These are phyloP conservation scores for Leucosticte australis DNA, from an alignment of 2,113 vertebrate genomes.

Conservation along the genomic window DNA sequence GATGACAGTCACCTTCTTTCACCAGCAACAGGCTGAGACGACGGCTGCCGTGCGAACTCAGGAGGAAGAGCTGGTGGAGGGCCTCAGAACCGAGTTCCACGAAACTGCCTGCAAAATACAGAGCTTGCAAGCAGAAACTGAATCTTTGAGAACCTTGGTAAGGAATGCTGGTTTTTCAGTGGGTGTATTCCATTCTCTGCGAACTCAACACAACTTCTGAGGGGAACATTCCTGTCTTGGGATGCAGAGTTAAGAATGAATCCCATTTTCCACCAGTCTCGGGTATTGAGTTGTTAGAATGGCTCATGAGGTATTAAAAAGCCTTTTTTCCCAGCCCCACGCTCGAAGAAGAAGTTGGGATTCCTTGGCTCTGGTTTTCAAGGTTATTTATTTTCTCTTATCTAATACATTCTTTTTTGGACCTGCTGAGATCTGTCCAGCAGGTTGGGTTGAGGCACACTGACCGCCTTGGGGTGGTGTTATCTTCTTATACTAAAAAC, in stretches of 20 bases:
- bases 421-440: too few species aligned
- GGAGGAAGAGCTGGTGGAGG: slow-evolving; percentile 83
- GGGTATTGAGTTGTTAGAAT: too few species aligned
- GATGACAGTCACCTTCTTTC: background rate
- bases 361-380: too few species aligned
- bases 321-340: too few species aligned
- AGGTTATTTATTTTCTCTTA: too few species aligned
- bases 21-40: slow-evolving; percentile 70
- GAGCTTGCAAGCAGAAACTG: slow-evolving; percentile 89
- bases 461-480: too few species aligned
- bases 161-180: background rate
- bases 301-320: too few species aligned
- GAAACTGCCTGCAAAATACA: slow-evolving; percentile 86
- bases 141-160: slow-evolving; percentile 91
- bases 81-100: slow-evolving; percentile 81
- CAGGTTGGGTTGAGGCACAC: too few species aligned
- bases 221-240: background rate
- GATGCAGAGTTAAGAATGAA: background rate
- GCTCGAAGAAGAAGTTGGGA: too few species aligned
- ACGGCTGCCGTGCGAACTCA: slow-evolving; percentile 73
- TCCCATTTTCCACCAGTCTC: background rate
- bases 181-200: background rate
- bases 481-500: too few species aligned
- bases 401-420: too few species aligned
- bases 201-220: background rate